phyloP scores from a whole-genome alignment of 2,113 vertebrate genomes.

The Xenopus laevis region DNA sequence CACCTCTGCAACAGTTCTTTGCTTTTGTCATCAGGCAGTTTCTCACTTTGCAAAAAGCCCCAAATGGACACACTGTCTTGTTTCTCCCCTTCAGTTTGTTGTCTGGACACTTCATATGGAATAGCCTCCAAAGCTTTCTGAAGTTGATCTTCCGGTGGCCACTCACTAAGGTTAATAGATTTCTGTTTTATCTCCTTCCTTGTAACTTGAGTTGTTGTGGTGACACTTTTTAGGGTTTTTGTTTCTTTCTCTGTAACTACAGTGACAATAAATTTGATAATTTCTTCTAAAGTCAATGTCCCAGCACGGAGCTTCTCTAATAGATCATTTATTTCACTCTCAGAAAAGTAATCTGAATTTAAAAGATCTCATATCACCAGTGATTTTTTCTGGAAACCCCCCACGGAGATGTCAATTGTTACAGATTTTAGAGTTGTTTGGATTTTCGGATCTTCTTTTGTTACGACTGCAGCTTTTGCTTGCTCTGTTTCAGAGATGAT shows the following conservation, averaged over 20 bases:
- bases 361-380: too few relatives aligned
- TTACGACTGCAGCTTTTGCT: slow-evolving; percentile 51
- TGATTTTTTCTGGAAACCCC: slow-evolving; percentile 48
- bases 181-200: background rate
- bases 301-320: slow-evolving; percentile 67
- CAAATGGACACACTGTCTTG: slow-evolving; percentile 28
- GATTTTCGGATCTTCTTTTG: slow-evolving; percentile 27
- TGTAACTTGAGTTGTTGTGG: rapidly evolving
- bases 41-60: slow-evolving; percentile 36
- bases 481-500: slow-evolving; percentile 46
- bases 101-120: slow-evolving; percentile 26
- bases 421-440: background rate
- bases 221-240: background rate
- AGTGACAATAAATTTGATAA: slow-evolving; percentile 55
- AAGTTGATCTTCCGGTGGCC: slow-evolving; percentile 23
- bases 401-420: background rate
- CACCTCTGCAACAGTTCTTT: slow-evolving; percentile 21
- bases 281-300: slow-evolving; percentile 61
- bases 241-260: slow-evolving; percentile 62
- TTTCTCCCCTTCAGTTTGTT: slow-evolving; percentile 27
- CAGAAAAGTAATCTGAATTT: slow-evolving; percentile 51
- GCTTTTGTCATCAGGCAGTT: slow-evolving; percentile 26
- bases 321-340: slow-evolving; percentile 62
- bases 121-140: slow-evolving; percentile 50
- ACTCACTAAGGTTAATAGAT: background rate